A percentile compares a stretch with the other conserved stretches of the same genome.
Evolutionary conservation across 2,797 vertebrate species (phyloP).

Genomic region (Melanotaenia trifasciata): DNA sequence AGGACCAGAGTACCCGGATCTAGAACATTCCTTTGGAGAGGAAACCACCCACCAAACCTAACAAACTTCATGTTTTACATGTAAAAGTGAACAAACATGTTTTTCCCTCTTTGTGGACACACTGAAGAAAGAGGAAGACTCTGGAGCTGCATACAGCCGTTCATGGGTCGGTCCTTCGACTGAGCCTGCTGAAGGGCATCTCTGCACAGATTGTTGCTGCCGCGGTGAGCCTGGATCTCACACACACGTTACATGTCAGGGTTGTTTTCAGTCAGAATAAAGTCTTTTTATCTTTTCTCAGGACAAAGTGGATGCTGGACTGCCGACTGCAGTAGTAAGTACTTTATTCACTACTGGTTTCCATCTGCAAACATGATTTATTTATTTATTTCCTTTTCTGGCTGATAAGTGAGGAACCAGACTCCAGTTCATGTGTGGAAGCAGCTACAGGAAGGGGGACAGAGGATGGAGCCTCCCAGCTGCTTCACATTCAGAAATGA

Average conservation of each 20-base stretch:
- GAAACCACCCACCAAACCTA: no score
- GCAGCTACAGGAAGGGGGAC: no score
- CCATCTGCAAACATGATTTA: no score
- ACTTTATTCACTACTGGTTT: conserved; percentile 10
- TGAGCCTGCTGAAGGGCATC: conserved; percentile 93
- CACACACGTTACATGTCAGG: no score
- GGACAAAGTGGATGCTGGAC: conserved; percentile 98
- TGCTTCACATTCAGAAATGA: no score
- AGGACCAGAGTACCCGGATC: no score
- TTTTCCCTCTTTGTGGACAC: conserved; percentile 3
- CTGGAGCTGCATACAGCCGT: conserved; percentile 75
- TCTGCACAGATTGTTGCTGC: conserved; percentile 97
- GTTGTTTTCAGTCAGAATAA: background rate
- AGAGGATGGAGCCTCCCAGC: no score
- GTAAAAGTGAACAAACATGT: background rate
- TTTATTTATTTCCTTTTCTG: background rate
- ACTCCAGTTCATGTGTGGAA: no score
- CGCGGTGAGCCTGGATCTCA: conserved; percentile 84
- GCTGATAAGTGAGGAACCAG: no score
- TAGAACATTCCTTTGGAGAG: no score
- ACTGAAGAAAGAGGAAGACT: conserved; percentile 76
- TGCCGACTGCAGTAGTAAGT: conserved; percentile 97
- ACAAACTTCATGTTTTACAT: background rate
- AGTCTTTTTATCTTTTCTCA: conserved; percentile 58
- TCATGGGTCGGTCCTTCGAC: conserved; percentile 93